Conservation (phyloP, 37 sponge, comb jelly and placozoan species). For the Corticium candelabrum region DNA sequence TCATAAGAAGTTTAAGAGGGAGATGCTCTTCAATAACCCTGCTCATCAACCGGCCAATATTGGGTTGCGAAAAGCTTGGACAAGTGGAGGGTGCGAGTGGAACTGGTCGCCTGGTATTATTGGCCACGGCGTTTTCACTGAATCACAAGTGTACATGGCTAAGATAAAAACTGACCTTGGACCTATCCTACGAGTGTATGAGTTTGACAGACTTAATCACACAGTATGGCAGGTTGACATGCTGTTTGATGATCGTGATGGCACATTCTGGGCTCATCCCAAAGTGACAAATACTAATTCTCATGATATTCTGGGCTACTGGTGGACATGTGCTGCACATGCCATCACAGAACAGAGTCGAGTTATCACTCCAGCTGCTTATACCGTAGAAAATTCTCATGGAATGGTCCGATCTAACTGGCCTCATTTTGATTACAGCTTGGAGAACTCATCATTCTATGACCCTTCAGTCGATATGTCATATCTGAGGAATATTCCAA, state of each 20-base stretch:
- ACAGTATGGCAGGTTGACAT: neutral
- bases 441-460: neutral
- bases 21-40: neutral
- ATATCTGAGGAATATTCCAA: neutral
- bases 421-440: neutral
- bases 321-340: neutral
- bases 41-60: neutral
- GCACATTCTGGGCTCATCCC: slow-evolving; percentile 3
- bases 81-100: neutral
- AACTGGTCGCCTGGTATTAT: neutral
- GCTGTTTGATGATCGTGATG: neutral
- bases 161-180: neutral
- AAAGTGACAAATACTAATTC: neutral
- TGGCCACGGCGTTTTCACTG: slow-evolving; percentile 1
- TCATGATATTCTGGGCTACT: neutral
- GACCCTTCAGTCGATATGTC: neutral
- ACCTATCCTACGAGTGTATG: neutral
- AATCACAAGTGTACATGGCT: neutral
- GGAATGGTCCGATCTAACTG: neutral
- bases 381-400: neutral
- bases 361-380: neutral
- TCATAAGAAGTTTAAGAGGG: neutral
- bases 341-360: neutral
- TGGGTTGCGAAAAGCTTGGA: neutral
- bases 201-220: neutral